These are phyloP conservation scores for Micromussa lordhowensis DNA, from an alignment of 92 coral and sea anemone species.

Conservation along the genomic window DNA sequence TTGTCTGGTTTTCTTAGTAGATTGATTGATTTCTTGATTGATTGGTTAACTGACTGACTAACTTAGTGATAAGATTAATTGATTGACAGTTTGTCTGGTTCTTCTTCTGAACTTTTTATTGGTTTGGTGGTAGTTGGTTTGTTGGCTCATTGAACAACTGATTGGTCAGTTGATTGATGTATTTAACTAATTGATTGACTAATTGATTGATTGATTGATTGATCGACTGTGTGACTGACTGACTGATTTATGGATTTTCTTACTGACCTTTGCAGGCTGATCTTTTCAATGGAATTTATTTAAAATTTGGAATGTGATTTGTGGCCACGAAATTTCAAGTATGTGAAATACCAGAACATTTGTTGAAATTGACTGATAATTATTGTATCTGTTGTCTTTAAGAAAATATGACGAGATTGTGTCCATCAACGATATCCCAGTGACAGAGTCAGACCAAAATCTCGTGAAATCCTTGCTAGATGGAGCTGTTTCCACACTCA, in stretches of 20 bases:
- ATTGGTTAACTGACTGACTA: not conserved
- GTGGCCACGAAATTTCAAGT: not conserved
- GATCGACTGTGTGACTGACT: too few species aligned
- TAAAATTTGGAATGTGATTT: too few species aligned
- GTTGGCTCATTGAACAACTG: not conserved
- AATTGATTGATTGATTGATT: too few species aligned
- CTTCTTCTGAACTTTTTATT: too few species aligned
- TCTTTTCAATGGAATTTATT: too few species aligned
- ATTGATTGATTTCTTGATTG: not conserved
- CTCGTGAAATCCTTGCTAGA: slow-evolving; percentile 82
- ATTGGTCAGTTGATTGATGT: too few species aligned
- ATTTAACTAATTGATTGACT: too few species aligned
- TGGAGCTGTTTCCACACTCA: slow-evolving; percentile 75
- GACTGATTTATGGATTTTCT: not conserved
- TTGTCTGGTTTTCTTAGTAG: not conserved
- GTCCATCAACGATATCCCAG: slow-evolving; percentile 89
- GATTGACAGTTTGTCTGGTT: too few species aligned
- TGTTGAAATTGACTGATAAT: not conserved
- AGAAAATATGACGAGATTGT: slow-evolving; percentile 96
- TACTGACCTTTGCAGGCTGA: too few species aligned
- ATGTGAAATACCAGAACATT: not conserved
- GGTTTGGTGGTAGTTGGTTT: too few species aligned
- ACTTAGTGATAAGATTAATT: too few species aligned
- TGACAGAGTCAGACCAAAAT: slow-evolving; percentile 81
- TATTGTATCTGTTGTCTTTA: not conserved